These are phyloP conservation scores for Tachina fera DNA, from an alignment of 2,888 invertebrate genomes.

Conservation along the genomic window DNA sequence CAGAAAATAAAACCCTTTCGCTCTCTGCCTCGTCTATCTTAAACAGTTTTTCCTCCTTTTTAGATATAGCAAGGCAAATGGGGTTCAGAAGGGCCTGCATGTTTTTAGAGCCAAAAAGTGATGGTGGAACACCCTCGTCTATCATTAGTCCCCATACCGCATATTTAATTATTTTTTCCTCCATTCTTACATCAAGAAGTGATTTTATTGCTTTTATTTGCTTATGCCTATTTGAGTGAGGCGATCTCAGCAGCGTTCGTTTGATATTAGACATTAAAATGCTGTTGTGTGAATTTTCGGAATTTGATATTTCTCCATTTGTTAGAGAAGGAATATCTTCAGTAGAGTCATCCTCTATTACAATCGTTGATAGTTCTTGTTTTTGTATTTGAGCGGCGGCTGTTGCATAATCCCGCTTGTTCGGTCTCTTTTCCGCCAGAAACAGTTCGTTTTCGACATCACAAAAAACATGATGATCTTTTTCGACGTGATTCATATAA, in stretches of 20 bases:
- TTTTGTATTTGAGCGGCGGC: too few relatives aligned
- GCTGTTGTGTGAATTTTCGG: too few relatives aligned
- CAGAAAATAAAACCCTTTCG: constrained; percentile 7
- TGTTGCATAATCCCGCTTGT: too few relatives aligned
- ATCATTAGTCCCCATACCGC: constrained; percentile 44
- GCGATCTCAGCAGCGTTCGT: neutral
- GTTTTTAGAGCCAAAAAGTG: constrained; percentile 40
- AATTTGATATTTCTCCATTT: too few relatives aligned
- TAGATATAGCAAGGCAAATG: constrained; percentile 28
- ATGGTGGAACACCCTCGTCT: constrained; percentile 37
- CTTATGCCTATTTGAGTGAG: too few relatives aligned
- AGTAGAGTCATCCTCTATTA: too few relatives aligned
- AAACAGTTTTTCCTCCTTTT: constrained; percentile 12
- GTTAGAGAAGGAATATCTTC: too few relatives aligned
- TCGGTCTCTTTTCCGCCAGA: too few relatives aligned
- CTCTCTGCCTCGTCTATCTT: constrained; percentile 3
- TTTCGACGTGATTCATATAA: constrained; percentile 20
- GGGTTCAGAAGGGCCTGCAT: constrained; percentile 39
- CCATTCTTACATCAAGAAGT: constrained; percentile 22
- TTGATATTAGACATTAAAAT: neutral
- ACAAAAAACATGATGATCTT: neutral
- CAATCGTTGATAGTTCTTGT: too few relatives aligned
- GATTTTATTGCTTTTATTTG: neutral
- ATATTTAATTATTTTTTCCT: constrained; percentile 7
- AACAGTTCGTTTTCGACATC: neutral